phyloP scores from a whole-genome alignment of 2,797 vertebrate species.

The Austrolebias charrua region DNA sequence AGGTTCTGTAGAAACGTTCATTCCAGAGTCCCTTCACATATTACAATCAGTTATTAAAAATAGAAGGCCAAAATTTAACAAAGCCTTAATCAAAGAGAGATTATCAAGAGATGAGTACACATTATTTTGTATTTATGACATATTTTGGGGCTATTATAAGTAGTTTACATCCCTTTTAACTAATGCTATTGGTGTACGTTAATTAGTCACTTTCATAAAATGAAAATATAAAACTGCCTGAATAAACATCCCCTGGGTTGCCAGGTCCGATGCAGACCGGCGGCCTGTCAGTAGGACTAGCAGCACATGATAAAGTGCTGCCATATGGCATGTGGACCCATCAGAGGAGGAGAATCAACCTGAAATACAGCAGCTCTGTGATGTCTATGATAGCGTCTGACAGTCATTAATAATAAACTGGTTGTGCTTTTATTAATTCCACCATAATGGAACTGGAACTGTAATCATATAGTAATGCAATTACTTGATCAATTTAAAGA shows the following conservation, averaged over 20 bases:
- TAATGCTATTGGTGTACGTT: neutral
- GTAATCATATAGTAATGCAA: too few relatives aligned
- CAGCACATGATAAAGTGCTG: constrained; percentile 32
- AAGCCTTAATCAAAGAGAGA: too few relatives aligned
- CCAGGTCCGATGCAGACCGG: constrained; percentile 18
- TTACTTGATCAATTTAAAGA: too few relatives aligned
- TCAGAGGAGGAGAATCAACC: constrained; percentile 18
- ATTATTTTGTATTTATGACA: too few relatives aligned
- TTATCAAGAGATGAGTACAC: too few relatives aligned
- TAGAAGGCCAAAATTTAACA: too few relatives aligned
- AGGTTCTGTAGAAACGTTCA: too few relatives aligned
- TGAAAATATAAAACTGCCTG: neutral
- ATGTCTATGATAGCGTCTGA: constrained; percentile 13
- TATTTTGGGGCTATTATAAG: too few relatives aligned
- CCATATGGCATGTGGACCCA: constrained; percentile 56
- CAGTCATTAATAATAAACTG: neutral
- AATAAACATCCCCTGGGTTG: constrained; percentile 11
- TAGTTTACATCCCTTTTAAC: neutral
- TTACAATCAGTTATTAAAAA: too few relatives aligned
- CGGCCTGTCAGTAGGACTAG: constrained; percentile 9
- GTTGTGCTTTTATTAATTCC: neutral
- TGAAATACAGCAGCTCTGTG: constrained; percentile 20
- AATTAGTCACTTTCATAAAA: neutral
- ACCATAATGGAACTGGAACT: neutral
- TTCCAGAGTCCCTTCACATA: neutral